phyloP scores from a whole-genome alignment of 2,113 vertebrate species.

The Menidia beryllina region DNA sequence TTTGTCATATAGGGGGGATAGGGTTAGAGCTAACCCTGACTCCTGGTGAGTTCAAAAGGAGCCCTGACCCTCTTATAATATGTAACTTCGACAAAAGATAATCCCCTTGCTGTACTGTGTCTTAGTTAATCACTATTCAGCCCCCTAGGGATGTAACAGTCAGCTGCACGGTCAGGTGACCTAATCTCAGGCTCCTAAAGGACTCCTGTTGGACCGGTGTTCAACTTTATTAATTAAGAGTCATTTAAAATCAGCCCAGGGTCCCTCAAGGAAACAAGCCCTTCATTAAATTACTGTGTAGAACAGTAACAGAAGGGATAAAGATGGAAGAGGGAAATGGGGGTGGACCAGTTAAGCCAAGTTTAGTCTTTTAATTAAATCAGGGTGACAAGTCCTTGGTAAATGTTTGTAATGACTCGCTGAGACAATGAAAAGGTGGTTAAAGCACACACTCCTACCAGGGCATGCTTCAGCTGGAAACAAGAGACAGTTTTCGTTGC shows the following conservation, averaged over 20 bases:
- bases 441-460: slow-evolving; percentile 20
- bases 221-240: slow-evolving; percentile 69
- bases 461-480: slow-evolving; percentile 46
- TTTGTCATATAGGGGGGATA: slow-evolving; percentile 49
- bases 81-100: slow-evolving; percentile 72
- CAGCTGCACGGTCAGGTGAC: slow-evolving; percentile 40
- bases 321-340: neutral
- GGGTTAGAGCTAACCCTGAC: slow-evolving; percentile 39
- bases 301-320: slow-evolving; percentile 26
- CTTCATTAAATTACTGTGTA: slow-evolving; percentile 39
- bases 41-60: slow-evolving; percentile 53
- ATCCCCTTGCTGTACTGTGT: slow-evolving; percentile 64
- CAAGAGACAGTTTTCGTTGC: slow-evolving; percentile 50
- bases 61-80: slow-evolving; percentile 43
- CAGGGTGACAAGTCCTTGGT: slow-evolving; percentile 46
- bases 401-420: slow-evolving; percentile 44
- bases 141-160: slow-evolving; percentile 47
- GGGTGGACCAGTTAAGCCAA: neutral
- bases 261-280: slow-evolving; percentile 45
- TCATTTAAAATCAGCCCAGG: slow-evolving; percentile 52
- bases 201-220: slow-evolving; percentile 33
- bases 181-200: slow-evolving; percentile 56
- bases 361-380: slow-evolving; percentile 55
- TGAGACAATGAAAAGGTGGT: slow-evolving; percentile 47
- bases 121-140: slow-evolving; percentile 52